Evolutionary conservation across 2,797 vertebrate species (phyloP).

Genomic region (Propithecus deckenii): DNA sequence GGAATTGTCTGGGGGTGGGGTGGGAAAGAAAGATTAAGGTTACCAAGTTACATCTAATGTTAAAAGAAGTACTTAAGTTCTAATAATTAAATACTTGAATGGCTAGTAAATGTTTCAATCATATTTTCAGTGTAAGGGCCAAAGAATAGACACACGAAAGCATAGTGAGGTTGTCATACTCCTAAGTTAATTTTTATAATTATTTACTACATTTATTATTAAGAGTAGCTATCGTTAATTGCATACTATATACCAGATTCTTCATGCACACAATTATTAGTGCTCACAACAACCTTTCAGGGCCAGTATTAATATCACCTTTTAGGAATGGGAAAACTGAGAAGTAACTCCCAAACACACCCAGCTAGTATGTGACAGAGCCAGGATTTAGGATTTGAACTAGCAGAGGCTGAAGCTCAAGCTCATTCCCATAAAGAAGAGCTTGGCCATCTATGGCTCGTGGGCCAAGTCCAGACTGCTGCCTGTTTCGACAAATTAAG

Average conservation of each 20-base stretch:
- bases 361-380: neutral
- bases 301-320: neutral
- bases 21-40: neutral
- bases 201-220: neutral
- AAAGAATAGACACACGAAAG: neutral
- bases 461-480: neutral
- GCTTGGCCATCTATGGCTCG: neutral
- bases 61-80: neutral
- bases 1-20: too few relatives aligned
- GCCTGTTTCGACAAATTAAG: neutral
- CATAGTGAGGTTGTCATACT: neutral
- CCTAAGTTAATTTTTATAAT: neutral
- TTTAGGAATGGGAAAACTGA: neutral
- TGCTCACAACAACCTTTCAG: neutral
- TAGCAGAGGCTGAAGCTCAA: neutral
- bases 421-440: neutral
- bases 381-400: neutral
- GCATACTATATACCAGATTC: neutral
- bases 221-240: neutral
- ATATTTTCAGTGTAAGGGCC: neutral
- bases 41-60: neutral
- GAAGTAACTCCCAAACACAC: neutral
- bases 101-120: neutral
- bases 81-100: slow-evolving; percentile 4
- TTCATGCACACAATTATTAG: neutral